Percentiles rank a stretch among this genome's conserved stretches.
Evolutionary conservation across 2,113 vertebrate species (phyloP).

Genomic region (Corythornis vintsioides): DNA sequence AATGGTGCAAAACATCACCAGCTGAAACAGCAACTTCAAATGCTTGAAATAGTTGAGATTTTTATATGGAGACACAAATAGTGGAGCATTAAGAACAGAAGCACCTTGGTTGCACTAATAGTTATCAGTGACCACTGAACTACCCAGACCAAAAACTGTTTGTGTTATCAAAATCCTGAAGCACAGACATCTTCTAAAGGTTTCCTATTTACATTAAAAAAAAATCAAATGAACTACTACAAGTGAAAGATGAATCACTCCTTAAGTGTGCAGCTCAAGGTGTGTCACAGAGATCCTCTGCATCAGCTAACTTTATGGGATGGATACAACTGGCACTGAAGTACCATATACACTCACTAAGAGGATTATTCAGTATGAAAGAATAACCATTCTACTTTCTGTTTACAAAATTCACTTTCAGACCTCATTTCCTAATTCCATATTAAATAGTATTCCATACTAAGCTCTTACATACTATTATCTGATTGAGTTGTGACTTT

Average conservation of each 20-base stretch:
- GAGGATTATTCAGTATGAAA: neutral
- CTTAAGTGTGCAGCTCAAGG: neutral
- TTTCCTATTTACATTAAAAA: neutral
- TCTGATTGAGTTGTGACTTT: neutral
- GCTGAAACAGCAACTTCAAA: neutral
- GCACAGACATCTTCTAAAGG: neutral
- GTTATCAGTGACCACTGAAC: neutral
- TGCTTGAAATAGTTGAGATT: neutral
- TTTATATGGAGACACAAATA: neutral
- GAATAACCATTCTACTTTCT: neutral
- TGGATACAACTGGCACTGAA: neutral
- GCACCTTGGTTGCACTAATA: neutral
- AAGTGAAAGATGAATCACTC: neutral
- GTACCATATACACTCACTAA: rapidly evolving
- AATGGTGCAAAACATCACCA: neutral
- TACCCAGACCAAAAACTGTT: neutral
- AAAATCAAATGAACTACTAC: neutral
- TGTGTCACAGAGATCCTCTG: neutral
- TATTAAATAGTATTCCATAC: neutral
- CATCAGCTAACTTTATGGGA: neutral
- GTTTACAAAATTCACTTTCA: neutral
- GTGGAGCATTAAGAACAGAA: neutral
- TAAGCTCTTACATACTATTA: neutral
- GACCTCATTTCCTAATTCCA: neutral
- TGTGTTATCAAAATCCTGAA: neutral